Percentiles rank a stretch among this genome's conserved stretches.
phyloP scores from a whole-genome alignment of 2,113 vertebrate species.

The Pollachius pollachius region DNA sequence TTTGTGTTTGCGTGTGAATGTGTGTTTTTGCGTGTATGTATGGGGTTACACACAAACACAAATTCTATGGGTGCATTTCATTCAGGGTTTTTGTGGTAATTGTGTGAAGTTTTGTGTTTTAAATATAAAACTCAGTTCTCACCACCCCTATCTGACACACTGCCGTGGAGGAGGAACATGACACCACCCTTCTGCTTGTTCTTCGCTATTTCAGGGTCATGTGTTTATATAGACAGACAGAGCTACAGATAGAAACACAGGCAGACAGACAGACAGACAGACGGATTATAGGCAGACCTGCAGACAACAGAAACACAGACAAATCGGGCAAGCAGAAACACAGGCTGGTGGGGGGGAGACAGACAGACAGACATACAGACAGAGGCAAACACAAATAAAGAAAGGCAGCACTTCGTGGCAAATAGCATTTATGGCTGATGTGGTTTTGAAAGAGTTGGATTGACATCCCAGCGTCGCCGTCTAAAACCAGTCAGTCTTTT shows the following conservation, averaged over 20 bases:
- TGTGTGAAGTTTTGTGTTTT: not conserved
- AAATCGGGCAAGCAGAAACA: not conserved
- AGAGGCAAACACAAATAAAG: not conserved
- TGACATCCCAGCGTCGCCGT: not conserved
- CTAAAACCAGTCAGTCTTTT: slow-evolving; percentile 18
- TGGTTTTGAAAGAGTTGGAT: not conserved
- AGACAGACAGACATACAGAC: not conserved
- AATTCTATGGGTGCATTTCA: not conserved
- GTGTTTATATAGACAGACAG: slow-evolving; percentile 21
- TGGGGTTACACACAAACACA: not conserved
- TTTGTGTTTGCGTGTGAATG: not conserved
- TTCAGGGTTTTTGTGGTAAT: not conserved
- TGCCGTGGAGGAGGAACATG: slow-evolving; percentile 17
- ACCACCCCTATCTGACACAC: not conserved
- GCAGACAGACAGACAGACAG: not conserved
- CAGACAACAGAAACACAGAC: not conserved
- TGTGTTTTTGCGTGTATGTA: not conserved
- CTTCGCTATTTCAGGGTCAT: slow-evolving; percentile 37
- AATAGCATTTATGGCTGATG: slow-evolving; percentile 34
- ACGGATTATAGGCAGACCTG: not conserved
- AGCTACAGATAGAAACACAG: slow-evolving; percentile 5
- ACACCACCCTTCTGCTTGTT: slow-evolving; percentile 30
- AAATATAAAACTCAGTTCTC: not conserved
- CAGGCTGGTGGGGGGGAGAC: not conserved
- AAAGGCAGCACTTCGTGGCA: slow-evolving; percentile 23